phyloP scores from a whole-genome alignment of 1,140 invertebrate genomes.

The Eumeta japonica region DNA sequence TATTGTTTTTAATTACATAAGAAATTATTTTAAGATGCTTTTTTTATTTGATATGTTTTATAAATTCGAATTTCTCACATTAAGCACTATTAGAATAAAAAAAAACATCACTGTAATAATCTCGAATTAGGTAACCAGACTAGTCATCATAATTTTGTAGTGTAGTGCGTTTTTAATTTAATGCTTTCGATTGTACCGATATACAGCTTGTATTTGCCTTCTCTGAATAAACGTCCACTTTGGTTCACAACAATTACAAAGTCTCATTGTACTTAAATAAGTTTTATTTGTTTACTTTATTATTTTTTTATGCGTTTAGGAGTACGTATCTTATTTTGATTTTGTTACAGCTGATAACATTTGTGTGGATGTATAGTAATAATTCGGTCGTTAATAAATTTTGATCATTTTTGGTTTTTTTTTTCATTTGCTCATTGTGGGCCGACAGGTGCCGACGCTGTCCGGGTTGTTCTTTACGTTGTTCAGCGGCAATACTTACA shows the following conservation, averaged over 20 bases:
- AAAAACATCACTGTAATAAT: no score
- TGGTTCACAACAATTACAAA: background rate
- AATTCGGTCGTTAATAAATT: background rate
- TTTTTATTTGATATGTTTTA: no score
- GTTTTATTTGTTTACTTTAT: background rate
- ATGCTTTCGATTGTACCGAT: no score
- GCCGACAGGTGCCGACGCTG: conserved; percentile 64
- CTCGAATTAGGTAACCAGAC: no score
- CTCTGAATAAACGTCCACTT: no score
- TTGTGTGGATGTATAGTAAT: background rate
- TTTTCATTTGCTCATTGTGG: conserved; percentile 30
- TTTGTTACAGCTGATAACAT: background rate
- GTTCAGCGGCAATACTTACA: conserved; percentile 86
- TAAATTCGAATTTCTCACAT: no score
- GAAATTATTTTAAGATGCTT: no score
- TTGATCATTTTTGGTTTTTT: conserved; percentile 16
- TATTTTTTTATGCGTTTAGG: conserved; percentile 4
- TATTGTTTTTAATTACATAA: no score
- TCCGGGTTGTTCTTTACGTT: conserved; percentile 81
- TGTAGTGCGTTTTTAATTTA: no score
- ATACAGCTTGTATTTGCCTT: no score
- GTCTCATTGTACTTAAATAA: background rate
- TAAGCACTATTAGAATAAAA: no score
- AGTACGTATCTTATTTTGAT: background rate
- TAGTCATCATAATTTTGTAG: no score